Evolutionary conservation across 2,888 invertebrate species (phyloP).

Genomic region (Belgica antarctica): DNA sequence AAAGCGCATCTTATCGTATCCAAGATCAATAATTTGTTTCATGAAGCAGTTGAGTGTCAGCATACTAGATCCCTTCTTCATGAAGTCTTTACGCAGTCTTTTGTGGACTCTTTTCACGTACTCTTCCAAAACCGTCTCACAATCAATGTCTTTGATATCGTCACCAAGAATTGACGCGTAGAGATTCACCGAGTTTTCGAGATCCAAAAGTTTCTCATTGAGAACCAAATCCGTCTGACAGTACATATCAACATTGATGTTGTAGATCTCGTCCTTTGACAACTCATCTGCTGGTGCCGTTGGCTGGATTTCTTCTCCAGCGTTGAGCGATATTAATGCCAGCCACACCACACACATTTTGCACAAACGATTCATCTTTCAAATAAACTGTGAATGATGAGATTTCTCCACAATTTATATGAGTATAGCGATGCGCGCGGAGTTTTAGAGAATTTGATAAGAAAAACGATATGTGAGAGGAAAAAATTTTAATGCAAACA

Average conservation of each 20-base stretch:
- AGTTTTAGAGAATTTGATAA: too few relatives aligned
- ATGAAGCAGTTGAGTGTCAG: not conserved
- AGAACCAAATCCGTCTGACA: conserved; percentile 18
- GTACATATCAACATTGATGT: not conserved
- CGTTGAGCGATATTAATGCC: not conserved
- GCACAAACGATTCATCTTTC: not conserved
- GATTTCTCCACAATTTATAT: too few relatives aligned
- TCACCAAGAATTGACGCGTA: not conserved
- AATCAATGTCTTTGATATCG: conserved; percentile 17
- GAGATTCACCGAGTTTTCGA: not conserved
- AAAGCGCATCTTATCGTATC: conserved; percentile 20
- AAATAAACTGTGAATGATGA: not conserved
- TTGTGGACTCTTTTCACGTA: not conserved
- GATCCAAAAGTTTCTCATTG: conserved; percentile 7
- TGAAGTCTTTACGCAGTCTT: not conserved
- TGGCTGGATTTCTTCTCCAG: not conserved
- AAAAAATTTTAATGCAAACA: too few relatives aligned
- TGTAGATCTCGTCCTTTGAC: not conserved
- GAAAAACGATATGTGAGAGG: too few relatives aligned
- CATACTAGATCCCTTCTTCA: not conserved
- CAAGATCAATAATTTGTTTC: not conserved
- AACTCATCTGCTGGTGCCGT: not conserved
- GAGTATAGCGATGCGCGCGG: too few relatives aligned
- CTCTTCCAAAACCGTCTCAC: not conserved
- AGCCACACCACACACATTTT: not conserved